Evolutionary conservation across 2,797 vertebrate genomes (phyloP).

Genomic region (Tenualosa thibaudeaui): DNA sequence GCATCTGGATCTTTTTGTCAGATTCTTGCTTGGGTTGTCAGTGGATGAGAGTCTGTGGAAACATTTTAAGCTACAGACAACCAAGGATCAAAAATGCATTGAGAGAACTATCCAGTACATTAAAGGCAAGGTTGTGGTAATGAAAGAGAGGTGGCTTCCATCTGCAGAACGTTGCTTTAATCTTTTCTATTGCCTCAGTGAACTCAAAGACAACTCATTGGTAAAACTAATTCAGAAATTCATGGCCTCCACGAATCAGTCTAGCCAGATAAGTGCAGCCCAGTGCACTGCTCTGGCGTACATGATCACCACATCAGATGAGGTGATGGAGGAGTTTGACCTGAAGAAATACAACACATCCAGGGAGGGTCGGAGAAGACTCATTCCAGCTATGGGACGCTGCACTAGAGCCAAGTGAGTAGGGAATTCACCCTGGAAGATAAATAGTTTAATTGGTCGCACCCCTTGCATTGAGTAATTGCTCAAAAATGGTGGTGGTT

Average conservation of each 20-base stretch:
- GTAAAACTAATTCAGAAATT: slow-evolving; percentile 32
- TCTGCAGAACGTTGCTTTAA: slow-evolving; percentile 35
- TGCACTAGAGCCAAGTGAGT: slow-evolving; percentile 41
- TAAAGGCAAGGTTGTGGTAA: slow-evolving; percentile 32
- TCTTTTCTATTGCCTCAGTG: slow-evolving; percentile 34
- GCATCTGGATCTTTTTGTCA: background rate
- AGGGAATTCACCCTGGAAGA: no score
- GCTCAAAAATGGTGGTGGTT: no score
- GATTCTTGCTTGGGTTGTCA: slow-evolving; percentile 12
- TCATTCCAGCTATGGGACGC: slow-evolving; percentile 36
- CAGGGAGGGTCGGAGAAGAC: slow-evolving; percentile 29
- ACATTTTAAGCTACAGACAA: background rate
- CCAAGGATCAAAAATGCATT: background rate
- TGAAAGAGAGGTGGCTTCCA: background rate
- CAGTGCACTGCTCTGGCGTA: slow-evolving; percentile 41
- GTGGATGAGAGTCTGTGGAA: background rate
- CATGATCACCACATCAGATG: background rate
- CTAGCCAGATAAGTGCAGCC: slow-evolving; percentile 17
- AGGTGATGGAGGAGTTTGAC: no score
- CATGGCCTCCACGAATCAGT: slow-evolving; percentile 15
- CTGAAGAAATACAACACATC: slow-evolving; percentile 28
- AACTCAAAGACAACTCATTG: slow-evolving; percentile 34
- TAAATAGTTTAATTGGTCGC: no score
- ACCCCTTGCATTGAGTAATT: no score
- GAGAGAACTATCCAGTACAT: slow-evolving; percentile 36